Base-by-base conservation (phyloP, 2,797 vertebrate species). In the Artibeus jamaicensis region DNA sequence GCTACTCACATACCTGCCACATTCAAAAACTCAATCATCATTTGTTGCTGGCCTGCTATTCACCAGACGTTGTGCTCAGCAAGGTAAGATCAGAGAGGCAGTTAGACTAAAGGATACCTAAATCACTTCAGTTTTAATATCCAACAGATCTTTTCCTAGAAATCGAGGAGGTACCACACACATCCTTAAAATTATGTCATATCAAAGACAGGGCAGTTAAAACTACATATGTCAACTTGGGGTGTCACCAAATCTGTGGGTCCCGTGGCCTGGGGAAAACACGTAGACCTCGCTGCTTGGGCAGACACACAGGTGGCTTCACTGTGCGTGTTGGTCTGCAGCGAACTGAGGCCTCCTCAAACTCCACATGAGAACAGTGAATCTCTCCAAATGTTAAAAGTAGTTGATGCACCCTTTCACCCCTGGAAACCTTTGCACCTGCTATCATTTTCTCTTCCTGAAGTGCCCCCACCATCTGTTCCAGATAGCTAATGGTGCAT, bases 271-370 rank as follows among this genome's bases (percentile, higher is more conserved):
- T 67, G 6, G 29, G 22, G 26, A 57, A 57, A 81, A 22, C 11
- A 6, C 50, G 22, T 44, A 26, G 9, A 19, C 14, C 34, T 19
- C 26, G 34, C 16, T 10, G 22, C 39, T 70, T 3, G 1, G 68
- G 16, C 24, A 79, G 37, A 79, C 10, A 62, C 77, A 39, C 71
- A 81, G 24, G 65, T 22, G 29, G 50, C 29, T 44, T 21, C 37
- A 4, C 9, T n/a, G 44, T 10, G 55, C 1, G 0, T 0, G 6
- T 50, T 2, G 8, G 8, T 67, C 62, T 44, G 10, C 29, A 6
- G n/a, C 29, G 42, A 71, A 53, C 84, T 16, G 10, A 89, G 39
- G 53, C 22, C 34, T 71, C 39, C 53, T 21, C 21, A 9, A 78
- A 48, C 50, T 87, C 55, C 62, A 14, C 14, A 42, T 3, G 57